A percentile compares a stretch with the other conserved stretches of the same genome.
These are phyloP conservation scores for Diadegma fenestrale DNA, from an alignment of 2,888 invertebrate genomes.

Conservation along the genomic window DNA sequence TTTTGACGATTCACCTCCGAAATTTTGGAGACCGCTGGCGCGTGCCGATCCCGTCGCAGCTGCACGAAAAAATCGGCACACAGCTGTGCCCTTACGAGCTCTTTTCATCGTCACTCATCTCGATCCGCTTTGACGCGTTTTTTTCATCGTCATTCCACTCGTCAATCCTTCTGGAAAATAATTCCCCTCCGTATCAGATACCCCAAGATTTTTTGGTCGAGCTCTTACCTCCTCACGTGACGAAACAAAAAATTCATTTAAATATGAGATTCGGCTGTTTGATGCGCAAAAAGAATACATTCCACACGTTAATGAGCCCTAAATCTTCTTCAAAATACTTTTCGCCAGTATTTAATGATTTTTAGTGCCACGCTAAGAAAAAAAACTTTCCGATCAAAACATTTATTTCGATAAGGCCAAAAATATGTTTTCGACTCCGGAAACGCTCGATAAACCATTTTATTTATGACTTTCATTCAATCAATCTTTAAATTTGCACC, in stretches of 20 bases:
- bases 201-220: slow-evolving; percentile 24
- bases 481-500: too few relatives aligned
- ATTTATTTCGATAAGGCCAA: neutral
- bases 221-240: neutral
- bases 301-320: neutral
- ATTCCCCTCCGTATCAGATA: slow-evolving; percentile 13
- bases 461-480: too few relatives aligned
- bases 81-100: slow-evolving; percentile 46
- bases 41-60: slow-evolving; percentile 79
- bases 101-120: slow-evolving; percentile 5
- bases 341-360: neutral
- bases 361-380: neutral
- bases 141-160: slow-evolving; percentile 18
- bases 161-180: slow-evolving; percentile 48
- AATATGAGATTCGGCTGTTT: neutral
- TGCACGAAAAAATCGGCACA: slow-evolving; percentile 69
- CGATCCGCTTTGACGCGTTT: neutral
- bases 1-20: slow-evolving; percentile 74
- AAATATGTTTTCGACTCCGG: too few relatives aligned
- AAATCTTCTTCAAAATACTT: neutral
- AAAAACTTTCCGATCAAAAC: neutral
- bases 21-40: slow-evolving; percentile 78
- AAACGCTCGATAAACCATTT: neutral
- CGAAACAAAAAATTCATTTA: neutral
- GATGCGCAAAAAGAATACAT: neutral